phyloP scores from a whole-genome alignment of 2,888 invertebrate species.

The Scaptomyza parva region DNA sequence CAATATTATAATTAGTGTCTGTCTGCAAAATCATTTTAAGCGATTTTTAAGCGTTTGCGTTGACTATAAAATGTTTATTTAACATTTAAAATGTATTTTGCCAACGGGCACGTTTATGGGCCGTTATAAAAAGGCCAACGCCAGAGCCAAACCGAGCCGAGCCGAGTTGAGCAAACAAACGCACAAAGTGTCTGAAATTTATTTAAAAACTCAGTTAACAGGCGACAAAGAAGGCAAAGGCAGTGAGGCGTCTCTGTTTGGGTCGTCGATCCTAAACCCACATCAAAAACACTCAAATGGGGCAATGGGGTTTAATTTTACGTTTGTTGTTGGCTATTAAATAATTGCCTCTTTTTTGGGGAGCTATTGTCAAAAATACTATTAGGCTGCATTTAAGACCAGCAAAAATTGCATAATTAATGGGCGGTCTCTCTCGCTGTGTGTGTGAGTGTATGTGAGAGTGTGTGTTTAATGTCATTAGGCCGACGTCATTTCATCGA shows the following conservation, averaged over 20 bases:
- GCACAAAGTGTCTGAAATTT: conserved; percentile 70
- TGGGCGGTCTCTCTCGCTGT: no score
- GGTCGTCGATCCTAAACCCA: conserved; percentile 56
- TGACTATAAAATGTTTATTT: conserved; percentile 77
- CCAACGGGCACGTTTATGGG: conserved; percentile 72
- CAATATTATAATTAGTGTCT: conserved; percentile 46
- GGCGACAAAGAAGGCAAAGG: conserved; percentile 54
- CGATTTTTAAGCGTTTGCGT: conserved; percentile 65
- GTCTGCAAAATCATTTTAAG: conserved; percentile 54
- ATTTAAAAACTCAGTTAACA: conserved; percentile 80
- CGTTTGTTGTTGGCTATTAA: conserved; percentile 47
- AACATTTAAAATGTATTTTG: conserved; percentile 76
- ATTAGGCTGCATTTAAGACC: conserved; percentile 9
- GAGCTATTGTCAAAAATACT: conserved; percentile 50
- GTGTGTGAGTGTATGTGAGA: no score
- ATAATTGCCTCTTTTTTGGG: conserved; percentile 51
- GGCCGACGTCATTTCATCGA: conserved; percentile 6
- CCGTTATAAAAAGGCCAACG: conserved; percentile 74
- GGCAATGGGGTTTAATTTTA: conserved; percentile 61
- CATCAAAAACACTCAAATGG: conserved; percentile 65
- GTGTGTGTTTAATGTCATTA: conserved; percentile 53
- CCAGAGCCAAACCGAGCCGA: conserved; percentile 25
- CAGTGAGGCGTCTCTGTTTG: conserved; percentile 34
- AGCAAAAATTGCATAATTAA: conserved; percentile 59
- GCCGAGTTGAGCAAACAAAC: conserved; percentile 58